Evolutionary conservation across 2,113 vertebrate species (phyloP).

Genomic region (Ciconia boyciana): DNA sequence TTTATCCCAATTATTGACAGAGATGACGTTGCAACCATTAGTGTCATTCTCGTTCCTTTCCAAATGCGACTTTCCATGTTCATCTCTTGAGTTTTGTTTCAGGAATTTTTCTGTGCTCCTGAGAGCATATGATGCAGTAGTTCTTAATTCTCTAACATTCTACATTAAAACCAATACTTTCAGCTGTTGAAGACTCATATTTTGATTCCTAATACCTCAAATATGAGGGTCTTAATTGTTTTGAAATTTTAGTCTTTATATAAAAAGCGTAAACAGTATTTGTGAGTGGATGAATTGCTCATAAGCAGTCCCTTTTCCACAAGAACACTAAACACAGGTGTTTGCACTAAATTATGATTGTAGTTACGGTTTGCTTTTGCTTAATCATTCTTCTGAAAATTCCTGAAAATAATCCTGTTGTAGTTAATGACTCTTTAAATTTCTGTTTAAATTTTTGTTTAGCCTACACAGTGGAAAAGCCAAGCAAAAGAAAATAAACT

Average conservation of each 20-base stretch:
- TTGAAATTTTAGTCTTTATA: neutral
- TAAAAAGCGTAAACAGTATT: neutral
- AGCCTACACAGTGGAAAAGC: slow-evolving; percentile 73
- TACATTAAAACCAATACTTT: neutral
- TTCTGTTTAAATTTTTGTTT: slow-evolving; percentile 33
- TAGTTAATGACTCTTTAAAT: neutral
- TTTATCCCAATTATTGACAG: neutral
- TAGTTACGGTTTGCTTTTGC: neutral
- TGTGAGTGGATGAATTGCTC: neutral
- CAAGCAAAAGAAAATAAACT: slow-evolving; percentile 77
- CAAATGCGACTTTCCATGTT: neutral
- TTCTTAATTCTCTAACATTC: neutral
- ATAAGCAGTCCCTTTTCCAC: neutral
- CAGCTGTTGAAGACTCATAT: neutral
- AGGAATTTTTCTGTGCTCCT: neutral
- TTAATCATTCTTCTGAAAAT: neutral
- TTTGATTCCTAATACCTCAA: neutral
- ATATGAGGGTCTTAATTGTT: neutral
- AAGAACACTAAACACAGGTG: neutral
- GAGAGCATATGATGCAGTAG: neutral
- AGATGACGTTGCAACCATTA: neutral
- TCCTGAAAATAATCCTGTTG: neutral
- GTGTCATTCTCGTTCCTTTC: neutral
- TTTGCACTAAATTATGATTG: neutral
- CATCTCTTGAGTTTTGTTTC: neutral